Evolutionary conservation across 2,797 vertebrate genomes (phyloP).

Genomic region (Sebastes kiyomatsui): DNA sequence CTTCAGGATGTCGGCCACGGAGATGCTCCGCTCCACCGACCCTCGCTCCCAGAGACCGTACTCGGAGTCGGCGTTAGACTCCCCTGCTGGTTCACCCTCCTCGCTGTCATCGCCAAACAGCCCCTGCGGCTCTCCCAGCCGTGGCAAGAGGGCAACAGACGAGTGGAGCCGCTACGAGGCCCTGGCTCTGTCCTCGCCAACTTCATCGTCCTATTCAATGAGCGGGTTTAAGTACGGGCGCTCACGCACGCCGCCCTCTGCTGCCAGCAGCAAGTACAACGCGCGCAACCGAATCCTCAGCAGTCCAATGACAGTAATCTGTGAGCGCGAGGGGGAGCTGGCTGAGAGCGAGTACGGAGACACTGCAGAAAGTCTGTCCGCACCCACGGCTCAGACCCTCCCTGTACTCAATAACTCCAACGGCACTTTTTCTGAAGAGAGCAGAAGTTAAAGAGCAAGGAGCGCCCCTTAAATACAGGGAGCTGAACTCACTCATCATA

Average conservation of each 20-base stretch:
- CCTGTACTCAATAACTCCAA: slow-evolving; percentile 70
- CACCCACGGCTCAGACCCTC: slow-evolving; percentile 32
- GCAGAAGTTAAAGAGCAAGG: slow-evolving; percentile 77
- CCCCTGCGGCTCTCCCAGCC: slow-evolving; percentile 84
- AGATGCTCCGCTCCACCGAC: slow-evolving; percentile 96
- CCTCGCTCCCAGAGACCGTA: slow-evolving; percentile 88
- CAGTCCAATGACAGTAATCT: slow-evolving; percentile 98
- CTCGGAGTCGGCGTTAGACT: slow-evolving; percentile 78
- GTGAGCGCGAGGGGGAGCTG: slow-evolving; percentile 92
- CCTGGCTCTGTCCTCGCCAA: slow-evolving; percentile 84
- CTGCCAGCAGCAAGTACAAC: slow-evolving; percentile 97
- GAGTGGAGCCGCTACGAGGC: slow-evolving; percentile 92
- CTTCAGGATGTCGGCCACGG: slow-evolving; percentile 94
- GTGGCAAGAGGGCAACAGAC: slow-evolving; percentile 83
- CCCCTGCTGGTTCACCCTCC: slow-evolving; percentile 59
- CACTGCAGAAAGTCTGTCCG: slow-evolving; percentile 30
- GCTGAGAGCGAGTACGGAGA: slow-evolving; percentile 73
- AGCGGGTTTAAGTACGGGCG: slow-evolving; percentile 88
- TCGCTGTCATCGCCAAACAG: slow-evolving; percentile 70
- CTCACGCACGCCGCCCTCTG: slow-evolving; percentile 92
- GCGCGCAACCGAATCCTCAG: slow-evolving; percentile 93
- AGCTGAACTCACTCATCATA: slow-evolving; percentile 41
- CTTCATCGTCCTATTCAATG: slow-evolving; percentile 83
- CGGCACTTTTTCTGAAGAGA: slow-evolving; percentile 80
- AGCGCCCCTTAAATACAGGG: slow-evolving; percentile 24